Base-by-base conservation (phyloP, 2,113 vertebrate genomes). In the Periophthalmus modestus region DNA sequence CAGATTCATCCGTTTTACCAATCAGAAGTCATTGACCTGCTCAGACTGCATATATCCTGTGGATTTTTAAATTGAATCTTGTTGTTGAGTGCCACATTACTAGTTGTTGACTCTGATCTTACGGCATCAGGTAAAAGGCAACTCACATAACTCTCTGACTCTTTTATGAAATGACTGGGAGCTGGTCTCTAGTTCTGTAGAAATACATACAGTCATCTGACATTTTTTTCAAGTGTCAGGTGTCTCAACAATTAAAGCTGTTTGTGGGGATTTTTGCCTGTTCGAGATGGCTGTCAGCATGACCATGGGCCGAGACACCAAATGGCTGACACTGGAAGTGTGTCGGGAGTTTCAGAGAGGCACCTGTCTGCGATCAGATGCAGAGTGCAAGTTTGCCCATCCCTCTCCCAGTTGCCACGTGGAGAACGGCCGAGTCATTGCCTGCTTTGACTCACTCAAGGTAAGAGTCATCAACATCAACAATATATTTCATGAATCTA, bases 361-460 rank as follows among this genome's bases (percentile, higher is more conserved):
- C 74, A 96, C 97, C 88, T 99, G 97, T 91, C 97, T 96, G 18
- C 95, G 97, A 59, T 95, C 96, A 48, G 97, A 98, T 74, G 93
- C 92, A 18, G 97, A 99, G 87, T 99, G 98, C 95, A 98, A 97
- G 94, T 99, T 98, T 85, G 97, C 98, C 88, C 97, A 99, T 89
- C 98, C 98, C 0, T 95, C 98, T 68, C 94, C 96, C 85, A 95
- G 95, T 92, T 99, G 97, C 95, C 96, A 98, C 78, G 97, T 99
- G 94, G 97, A 99, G 93, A 98, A 99, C 43, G 98, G 98, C 80
- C 95, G 97, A 79, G 98, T 99, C 93, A 96, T 98, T 81, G 97
- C 98, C 92, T 98, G 98, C 94, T 99, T 98, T 89, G 97, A 99
- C 94, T 99, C 97, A 47, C 94, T 99, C 84, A 99, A 99, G 97